These are phyloP conservation scores for Acrossocheilus fasciatus DNA, from an alignment of 2,797 vertebrate genomes.

Conservation along the genomic window DNA sequence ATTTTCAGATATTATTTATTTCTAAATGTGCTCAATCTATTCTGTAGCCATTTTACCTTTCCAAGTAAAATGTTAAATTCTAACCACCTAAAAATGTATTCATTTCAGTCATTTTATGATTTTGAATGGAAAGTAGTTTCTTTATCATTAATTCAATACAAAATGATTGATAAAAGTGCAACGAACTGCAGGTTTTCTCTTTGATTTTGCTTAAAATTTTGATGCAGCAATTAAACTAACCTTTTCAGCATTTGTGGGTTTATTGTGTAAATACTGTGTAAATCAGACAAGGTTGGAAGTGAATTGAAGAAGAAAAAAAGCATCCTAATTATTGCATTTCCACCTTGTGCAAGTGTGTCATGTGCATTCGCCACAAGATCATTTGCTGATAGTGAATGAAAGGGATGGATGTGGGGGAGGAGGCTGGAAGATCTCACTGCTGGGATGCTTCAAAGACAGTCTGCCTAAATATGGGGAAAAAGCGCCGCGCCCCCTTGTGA, in stretches of 20 bases:
- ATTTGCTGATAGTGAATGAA: neutral
- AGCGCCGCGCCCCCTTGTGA: slow-evolving; percentile 56
- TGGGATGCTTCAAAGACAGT: slow-evolving; percentile 56
- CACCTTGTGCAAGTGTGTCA: neutral
- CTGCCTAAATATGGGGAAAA: slow-evolving; percentile 79
- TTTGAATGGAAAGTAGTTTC: neutral
- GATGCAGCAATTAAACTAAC: neutral
- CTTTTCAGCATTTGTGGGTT: neutral
- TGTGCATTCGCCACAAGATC: neutral
- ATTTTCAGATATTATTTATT: neutral
- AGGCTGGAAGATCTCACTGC: slow-evolving; percentile 27
- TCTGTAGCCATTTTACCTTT: neutral
- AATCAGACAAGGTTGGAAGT: neutral
- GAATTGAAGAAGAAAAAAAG: neutral
- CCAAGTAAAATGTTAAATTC: neutral
- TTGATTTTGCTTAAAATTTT: neutral
- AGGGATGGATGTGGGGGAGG: slow-evolving; percentile 19
- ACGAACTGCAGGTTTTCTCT: neutral
- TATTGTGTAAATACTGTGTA: neutral
- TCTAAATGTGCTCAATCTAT: neutral
- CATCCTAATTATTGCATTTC: neutral
- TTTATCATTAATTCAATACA: neutral
- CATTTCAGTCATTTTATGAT: neutral
- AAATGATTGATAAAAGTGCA: neutral
- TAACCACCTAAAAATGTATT: neutral